phyloP scores from a whole-genome alignment of 2,113 vertebrate genomes.

The Dendrocopos noguchii region DNA sequence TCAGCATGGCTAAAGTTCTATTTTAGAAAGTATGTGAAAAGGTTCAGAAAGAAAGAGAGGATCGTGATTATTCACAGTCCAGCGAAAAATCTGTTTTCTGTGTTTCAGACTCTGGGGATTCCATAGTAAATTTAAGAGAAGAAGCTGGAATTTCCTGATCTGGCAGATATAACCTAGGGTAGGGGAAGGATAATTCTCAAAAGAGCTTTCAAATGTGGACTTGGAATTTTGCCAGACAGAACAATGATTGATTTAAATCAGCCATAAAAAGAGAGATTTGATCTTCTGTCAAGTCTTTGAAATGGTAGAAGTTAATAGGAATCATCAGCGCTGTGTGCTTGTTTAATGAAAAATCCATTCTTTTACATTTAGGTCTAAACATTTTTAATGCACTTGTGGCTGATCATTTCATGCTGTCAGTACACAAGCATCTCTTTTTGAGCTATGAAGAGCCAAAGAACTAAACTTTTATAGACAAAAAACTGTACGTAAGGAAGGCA shows the following conservation, averaged over 20 bases:
- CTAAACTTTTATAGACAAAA: background rate
- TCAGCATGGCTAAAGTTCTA: background rate
- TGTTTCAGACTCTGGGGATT: slow-evolving; percentile 15
- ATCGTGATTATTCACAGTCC: background rate
- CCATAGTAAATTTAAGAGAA: slow-evolving; percentile 28
- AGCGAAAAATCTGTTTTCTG: slow-evolving; percentile 24
- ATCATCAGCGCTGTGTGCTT: background rate
- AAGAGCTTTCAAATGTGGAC: slow-evolving; percentile 30
- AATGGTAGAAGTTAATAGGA: slow-evolving; percentile 17
- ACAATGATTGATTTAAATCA: slow-evolving; percentile 55
- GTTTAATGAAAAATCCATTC: slow-evolving; percentile 24
- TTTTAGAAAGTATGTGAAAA: slow-evolving; percentile 5
- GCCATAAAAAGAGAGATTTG: background rate
- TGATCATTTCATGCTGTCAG: background rate
- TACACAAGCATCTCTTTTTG: background rate
- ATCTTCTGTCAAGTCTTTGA: slow-evolving; percentile 28
- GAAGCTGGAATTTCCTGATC: slow-evolving; percentile 62
- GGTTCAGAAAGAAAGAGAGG: background rate
- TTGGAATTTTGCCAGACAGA: slow-evolving; percentile 36
- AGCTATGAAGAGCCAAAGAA: background rate
- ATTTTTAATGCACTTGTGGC: background rate
- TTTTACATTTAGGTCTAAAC: background rate
- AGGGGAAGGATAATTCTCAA: slow-evolving; percentile 20
- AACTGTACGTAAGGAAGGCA: background rate
- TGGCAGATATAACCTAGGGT: background rate